Conservation (phyloP, 1,140 invertebrate species). For the Penaeus chinensis region DNA sequence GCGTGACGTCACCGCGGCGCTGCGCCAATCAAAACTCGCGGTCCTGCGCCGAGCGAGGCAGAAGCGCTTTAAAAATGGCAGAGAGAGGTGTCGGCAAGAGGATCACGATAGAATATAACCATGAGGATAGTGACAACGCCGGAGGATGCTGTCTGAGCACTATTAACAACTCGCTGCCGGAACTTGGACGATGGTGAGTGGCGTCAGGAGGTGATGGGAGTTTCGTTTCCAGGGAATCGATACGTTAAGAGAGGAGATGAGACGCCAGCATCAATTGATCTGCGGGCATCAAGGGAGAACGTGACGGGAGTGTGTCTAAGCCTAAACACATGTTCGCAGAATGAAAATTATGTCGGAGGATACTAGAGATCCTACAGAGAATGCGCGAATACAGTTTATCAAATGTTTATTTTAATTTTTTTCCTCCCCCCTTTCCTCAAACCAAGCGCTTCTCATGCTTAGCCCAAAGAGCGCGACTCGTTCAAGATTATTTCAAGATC, state of each 20-base stretch:
- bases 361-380: too few relatives aligned
- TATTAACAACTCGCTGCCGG: conserved; percentile 64
- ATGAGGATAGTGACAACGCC: conserved; percentile 62
- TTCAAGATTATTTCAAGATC: too few relatives aligned
- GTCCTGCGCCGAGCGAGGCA: conserved; percentile 56
- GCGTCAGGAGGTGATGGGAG: not conserved
- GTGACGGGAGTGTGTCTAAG: conserved; percentile 25
- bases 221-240: conserved; percentile 45
- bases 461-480: too few relatives aligned
- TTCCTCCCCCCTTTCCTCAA: too few relatives aligned
- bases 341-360: not conserved
- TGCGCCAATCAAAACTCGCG: conserved; percentile 57
- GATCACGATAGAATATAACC: conserved; percentile 63
- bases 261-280: conserved; percentile 57
- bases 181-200: conserved; percentile 64
- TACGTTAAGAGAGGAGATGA: conserved; percentile 40
- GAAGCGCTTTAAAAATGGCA: conserved; percentile 64
- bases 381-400: too few relatives aligned
- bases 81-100: conserved; percentile 64
- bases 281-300: conserved; percentile 23
- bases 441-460: too few relatives aligned
- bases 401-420: too few relatives aligned
- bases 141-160: conserved; percentile 63
- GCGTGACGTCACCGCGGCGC: conserved; percentile 39
- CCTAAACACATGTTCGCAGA: not conserved